Conservation (phyloP, 1,140 invertebrate species). For the Daktulosphaira vitifoliae region DNA sequence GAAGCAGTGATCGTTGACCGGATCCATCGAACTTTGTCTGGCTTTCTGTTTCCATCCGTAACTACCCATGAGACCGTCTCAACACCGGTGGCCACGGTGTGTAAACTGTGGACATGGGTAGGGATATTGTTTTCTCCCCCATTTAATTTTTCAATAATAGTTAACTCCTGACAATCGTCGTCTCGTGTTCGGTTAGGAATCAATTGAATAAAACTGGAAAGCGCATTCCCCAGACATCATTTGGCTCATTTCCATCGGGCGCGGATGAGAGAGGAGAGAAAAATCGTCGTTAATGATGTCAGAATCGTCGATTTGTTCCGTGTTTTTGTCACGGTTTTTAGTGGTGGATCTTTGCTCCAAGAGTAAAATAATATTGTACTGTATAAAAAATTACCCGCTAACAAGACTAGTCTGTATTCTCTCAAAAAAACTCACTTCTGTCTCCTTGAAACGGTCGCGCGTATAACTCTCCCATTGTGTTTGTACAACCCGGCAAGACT, state of each 20-base stretch:
- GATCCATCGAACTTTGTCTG: too few relatives aligned
- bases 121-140: too few relatives aligned
- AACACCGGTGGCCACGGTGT: too few relatives aligned
- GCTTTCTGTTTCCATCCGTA: too few relatives aligned
- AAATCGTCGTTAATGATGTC: constrained; percentile 27
- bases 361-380: background rate
- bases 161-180: too few relatives aligned
- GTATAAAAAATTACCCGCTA: background rate
- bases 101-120: too few relatives aligned
- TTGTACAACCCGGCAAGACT: background rate
- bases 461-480: constrained; percentile 14
- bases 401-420: constrained; percentile 6
- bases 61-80: too few relatives aligned
- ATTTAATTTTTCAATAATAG: too few relatives aligned
- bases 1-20: too few relatives aligned
- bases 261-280: background rate
- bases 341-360: background rate
- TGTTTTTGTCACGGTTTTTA: constrained; percentile 25
- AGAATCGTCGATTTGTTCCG: constrained; percentile 28
- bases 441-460: too few relatives aligned
- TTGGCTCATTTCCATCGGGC: background rate
- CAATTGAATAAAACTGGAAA: constrained; percentile 7
- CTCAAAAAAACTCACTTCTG: constrained; percentile 17
- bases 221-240: background rate
- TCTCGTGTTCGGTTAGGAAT: background rate